Evolutionary conservation across 2,797 vertebrate genomes (phyloP).

Genomic region (Alauda arvensis): DNA sequence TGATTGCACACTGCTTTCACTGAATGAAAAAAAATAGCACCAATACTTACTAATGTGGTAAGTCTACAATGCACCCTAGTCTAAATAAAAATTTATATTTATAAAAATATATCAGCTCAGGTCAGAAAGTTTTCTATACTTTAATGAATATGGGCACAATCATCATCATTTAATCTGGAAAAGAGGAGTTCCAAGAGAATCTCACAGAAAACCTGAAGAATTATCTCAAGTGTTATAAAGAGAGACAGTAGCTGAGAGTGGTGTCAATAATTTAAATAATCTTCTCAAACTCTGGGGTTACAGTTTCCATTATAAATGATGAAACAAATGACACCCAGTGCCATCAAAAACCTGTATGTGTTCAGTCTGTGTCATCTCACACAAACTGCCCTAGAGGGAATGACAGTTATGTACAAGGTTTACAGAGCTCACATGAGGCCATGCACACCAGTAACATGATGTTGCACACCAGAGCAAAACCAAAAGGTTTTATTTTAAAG

Average conservation of each 20-base stretch:
- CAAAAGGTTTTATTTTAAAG: neutral
- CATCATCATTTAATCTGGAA: neutral
- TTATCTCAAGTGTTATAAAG: neutral
- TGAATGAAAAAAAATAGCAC: neutral
- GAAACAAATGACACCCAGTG: neutral
- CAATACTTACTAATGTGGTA: too few relatives aligned
- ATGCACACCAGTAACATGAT: too few relatives aligned
- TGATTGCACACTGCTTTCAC: neutral
- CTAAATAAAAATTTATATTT: neutral
- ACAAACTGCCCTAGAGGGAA: neutral
- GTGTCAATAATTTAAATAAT: neutral
- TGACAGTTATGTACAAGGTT: neutral
- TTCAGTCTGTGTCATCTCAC: neutral
- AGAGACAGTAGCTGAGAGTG: neutral
- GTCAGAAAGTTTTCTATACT: neutral
- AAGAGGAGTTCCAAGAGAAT: neutral
- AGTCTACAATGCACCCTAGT: neutral
- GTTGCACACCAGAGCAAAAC: neutral
- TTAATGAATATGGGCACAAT: neutral
- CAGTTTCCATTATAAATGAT: neutral
- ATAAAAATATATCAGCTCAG: neutral
- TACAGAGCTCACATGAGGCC: neutral
- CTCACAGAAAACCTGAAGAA: neutral
- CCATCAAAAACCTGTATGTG: neutral
- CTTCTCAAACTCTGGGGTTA: neutral